A percentile compares a stretch with the other conserved stretches of the same genome.
These are phyloP conservation scores for Gonatopus flavifemur DNA, from an alignment of 1,140 invertebrate genomes.

Conservation along the genomic window DNA sequence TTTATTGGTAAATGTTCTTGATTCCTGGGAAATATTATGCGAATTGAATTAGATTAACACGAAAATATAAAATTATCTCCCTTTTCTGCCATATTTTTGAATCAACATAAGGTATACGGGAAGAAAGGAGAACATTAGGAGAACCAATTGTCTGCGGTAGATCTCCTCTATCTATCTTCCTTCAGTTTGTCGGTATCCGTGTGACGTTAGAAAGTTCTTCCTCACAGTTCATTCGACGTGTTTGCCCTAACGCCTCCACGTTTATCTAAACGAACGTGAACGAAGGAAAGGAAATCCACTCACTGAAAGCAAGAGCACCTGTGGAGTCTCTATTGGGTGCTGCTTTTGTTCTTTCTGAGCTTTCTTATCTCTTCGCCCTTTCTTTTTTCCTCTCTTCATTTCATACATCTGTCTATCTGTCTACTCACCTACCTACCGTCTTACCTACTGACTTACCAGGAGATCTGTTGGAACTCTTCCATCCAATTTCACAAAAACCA, in stretches of 20 bases:
- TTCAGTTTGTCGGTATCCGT: conserved; percentile 14
- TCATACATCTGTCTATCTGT: neutral
- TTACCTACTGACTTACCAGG: conserved; percentile 27
- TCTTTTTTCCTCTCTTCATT: neutral
- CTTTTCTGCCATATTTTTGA: too few species aligned
- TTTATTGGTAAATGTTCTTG: too few species aligned
- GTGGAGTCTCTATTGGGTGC: conserved; percentile 35
- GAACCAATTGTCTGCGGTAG: too few species aligned
- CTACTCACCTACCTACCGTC: conserved; percentile 38
- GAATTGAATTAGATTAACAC: too few species aligned
- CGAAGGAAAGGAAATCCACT: conserved; percentile 29
- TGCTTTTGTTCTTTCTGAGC: conserved; percentile 41
- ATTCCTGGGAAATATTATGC: too few species aligned
- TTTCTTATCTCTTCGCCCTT: conserved; percentile 4
- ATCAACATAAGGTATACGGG: too few species aligned
- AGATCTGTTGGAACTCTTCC: conserved; percentile 25
- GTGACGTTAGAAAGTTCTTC: conserved; percentile 38
- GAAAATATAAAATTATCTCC: too few species aligned
- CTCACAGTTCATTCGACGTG: conserved; percentile 17
- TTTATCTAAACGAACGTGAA: conserved; percentile 34
- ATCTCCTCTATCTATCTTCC: too few species aligned
- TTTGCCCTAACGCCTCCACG: conserved; percentile 39
- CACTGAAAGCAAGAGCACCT: conserved; percentile 35
- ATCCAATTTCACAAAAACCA: too few species aligned
- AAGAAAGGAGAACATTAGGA: too few species aligned